Conservation (phyloP, 2,797 vertebrate species). For the Rhynchotus rufescens region DNA sequence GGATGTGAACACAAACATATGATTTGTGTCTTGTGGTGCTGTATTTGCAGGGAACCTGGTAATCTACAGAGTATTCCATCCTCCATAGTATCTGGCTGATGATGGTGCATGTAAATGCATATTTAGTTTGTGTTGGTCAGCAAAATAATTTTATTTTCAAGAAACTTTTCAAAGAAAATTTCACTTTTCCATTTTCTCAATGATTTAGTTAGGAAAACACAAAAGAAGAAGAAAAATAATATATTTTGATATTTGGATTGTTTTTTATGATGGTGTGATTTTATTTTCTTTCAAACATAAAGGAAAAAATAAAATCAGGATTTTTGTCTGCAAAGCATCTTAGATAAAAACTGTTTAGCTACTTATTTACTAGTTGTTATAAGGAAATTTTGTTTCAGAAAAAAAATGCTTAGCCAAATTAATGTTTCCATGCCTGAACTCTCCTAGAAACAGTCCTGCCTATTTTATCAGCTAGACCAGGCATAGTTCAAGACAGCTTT, state of each 20-base stretch:
- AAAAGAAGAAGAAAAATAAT: neutral
- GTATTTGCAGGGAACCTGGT: neutral
- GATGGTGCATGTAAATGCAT: neutral
- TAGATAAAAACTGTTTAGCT: neutral
- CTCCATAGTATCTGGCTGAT: neutral
- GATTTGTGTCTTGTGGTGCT: neutral
- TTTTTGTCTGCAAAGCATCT: neutral
- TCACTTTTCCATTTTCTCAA: neutral
- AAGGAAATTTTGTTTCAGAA: neutral
- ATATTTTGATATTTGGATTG: neutral
- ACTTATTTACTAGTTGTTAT: neutral
- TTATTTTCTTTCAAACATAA: neutral
- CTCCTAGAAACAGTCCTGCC: neutral
- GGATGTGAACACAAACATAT: neutral
- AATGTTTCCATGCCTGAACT: neutral
- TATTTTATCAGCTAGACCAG: neutral
- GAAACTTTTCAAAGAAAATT: neutral
- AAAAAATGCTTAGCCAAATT: neutral
- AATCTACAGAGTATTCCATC: neutral
- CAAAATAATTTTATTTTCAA: neutral
- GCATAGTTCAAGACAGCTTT: neutral
- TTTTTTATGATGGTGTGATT: neutral
- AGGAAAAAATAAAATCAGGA: neutral
- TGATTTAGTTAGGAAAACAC: neutral
- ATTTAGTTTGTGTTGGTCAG: neutral